Conservation (phyloP, 2,113 vertebrate species). For the Argyrosomus japonicus region DNA sequence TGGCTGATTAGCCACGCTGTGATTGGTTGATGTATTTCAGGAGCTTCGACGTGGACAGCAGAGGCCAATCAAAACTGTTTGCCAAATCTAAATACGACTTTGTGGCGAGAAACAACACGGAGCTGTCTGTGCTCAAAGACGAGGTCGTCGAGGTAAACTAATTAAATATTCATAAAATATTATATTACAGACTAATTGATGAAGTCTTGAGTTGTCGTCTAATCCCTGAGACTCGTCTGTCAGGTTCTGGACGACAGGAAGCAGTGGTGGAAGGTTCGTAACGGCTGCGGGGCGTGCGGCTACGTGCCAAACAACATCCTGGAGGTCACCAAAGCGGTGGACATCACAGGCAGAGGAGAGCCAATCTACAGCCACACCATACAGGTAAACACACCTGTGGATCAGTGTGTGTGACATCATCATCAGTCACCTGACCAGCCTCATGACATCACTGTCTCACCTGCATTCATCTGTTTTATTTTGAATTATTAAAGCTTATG, state of each 20-base stretch:
- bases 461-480: slow-evolving; percentile 13
- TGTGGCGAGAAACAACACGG: slow-evolving; percentile 93
- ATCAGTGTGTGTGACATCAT: not conserved
- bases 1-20: too few species aligned
- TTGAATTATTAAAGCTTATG: slow-evolving; percentile 88
- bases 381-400: slow-evolving; percentile 84
- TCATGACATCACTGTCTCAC: not conserved
- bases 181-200: too few species aligned
- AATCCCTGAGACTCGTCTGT: not conserved
- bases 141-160: slow-evolving; percentile 90
- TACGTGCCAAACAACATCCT: slow-evolving; percentile 99
- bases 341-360: slow-evolving; percentile 85
- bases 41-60: slow-evolving; percentile 82
- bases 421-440: too few species aligned
- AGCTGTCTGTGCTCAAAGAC: slow-evolving; percentile 94
- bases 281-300: slow-evolving; percentile 86
- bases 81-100: slow-evolving; percentile 97
- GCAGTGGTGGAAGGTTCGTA: slow-evolving; percentile 98
- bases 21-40: slow-evolving; percentile 74
- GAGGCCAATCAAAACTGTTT: slow-evolving; percentile 85
- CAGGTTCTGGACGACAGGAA: slow-evolving; percentile 96
- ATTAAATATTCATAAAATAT: too few species aligned
- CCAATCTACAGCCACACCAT: slow-evolving; percentile 92
- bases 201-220: too few species aligned
- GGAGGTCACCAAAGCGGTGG: slow-evolving; percentile 86